Percentiles rank a stretch among this genome's conserved stretches.
These are phyloP conservation scores for Potamarius usumacintae DNA, from an alignment of 2,113 vertebrate genomes.

Conservation along the genomic window DNA sequence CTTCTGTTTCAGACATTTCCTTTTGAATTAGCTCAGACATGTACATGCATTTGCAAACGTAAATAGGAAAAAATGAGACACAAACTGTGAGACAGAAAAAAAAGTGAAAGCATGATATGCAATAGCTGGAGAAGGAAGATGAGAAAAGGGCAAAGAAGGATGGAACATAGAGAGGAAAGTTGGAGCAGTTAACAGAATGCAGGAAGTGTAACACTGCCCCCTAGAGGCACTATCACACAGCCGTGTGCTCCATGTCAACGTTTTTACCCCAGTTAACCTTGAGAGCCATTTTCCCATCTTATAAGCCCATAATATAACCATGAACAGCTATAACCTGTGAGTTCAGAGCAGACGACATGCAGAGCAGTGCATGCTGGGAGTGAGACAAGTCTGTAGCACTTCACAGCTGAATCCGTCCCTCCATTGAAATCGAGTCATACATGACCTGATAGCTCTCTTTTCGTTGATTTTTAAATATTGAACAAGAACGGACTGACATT, in stretches of 20 bases:
- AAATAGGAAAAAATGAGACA: not conserved
- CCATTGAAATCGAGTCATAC: not conserved
- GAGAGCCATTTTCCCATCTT: not conserved
- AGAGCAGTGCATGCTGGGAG: conserved; percentile 13
- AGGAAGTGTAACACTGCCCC: conserved; percentile 22
- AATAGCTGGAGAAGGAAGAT: not conserved
- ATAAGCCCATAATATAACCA: not conserved
- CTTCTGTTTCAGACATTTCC: not conserved
- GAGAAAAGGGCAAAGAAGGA: not conserved
- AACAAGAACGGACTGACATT: not conserved
- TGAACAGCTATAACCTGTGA: not conserved
- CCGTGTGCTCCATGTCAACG: too few relatives aligned
- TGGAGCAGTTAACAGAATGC: not conserved
- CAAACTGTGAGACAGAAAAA: not conserved
- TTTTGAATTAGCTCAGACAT: not conserved
- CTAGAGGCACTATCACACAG: not conserved
- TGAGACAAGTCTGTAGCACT: not conserved
- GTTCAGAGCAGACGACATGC: not conserved
- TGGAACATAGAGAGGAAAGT: not conserved
- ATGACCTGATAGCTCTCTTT: not conserved
- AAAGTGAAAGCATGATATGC: not conserved
- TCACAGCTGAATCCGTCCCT: not conserved
- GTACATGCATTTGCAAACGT: not conserved
- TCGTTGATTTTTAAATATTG: not conserved
- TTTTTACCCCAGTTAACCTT: not conserved